Evolutionary conservation across 2,888 invertebrate species (phyloP).

Genomic region (Mellilla xanthometata): DNA sequence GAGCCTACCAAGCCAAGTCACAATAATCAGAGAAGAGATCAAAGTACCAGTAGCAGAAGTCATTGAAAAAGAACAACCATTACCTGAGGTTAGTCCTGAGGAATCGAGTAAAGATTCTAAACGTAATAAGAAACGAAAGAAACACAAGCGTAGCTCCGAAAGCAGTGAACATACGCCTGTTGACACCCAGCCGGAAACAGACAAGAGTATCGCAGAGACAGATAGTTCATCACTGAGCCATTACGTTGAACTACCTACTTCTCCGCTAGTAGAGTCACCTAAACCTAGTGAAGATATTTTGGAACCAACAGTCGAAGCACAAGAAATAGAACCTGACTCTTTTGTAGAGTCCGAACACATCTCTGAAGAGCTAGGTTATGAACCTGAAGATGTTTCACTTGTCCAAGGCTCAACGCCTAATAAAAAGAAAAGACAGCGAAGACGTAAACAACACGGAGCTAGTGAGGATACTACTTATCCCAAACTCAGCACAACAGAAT

Average conservation of each 20-base stretch:
- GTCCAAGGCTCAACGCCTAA: constrained; percentile 47
- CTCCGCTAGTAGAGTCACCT: constrained; percentile 76
- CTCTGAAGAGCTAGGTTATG: constrained; percentile 86
- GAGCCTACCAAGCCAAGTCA: constrained; percentile 55
- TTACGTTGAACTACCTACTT: constrained; percentile 66
- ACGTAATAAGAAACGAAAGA: constrained; percentile 85
- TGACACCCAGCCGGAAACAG: constrained; percentile 53
- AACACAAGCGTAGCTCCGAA: constrained; percentile 74
- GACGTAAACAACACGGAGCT: constrained; percentile 56
- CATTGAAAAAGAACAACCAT: constrained; percentile 61
- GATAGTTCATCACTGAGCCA: constrained; percentile 71
- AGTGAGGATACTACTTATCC: constrained; percentile 73
- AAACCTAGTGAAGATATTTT: constrained; percentile 53
- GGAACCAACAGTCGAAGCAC: constrained; percentile 31
- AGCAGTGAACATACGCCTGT: constrained; percentile 50
- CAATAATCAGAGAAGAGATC: constrained; percentile 44
- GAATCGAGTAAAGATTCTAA: constrained; percentile 65
- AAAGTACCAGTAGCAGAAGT: constrained; percentile 38
- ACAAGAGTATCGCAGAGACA: constrained; percentile 61
- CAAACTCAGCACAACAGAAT: constrained; percentile 61
- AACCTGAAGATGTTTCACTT: constrained; percentile 85
- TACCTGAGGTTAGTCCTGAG: constrained; percentile 35
- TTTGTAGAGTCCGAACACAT: constrained; percentile 68
- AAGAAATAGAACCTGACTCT: constrained; percentile 61
- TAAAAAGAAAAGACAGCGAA: constrained; percentile 79